These are phyloP conservation scores for Chloroclysta siterata DNA, from an alignment of 2,888 invertebrate species.

Conservation along the genomic window DNA sequence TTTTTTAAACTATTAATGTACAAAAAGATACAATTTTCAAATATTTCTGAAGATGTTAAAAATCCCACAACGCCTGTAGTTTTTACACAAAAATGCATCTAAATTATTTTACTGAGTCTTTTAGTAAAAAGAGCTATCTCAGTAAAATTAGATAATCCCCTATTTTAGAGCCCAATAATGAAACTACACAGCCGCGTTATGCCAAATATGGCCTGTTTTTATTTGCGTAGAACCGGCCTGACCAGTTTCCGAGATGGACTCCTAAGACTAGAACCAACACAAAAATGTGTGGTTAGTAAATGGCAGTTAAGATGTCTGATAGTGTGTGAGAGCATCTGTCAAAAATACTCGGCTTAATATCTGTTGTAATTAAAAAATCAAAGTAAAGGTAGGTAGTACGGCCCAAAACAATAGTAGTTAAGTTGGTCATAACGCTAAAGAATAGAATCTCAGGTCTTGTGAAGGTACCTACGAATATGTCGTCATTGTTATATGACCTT, in stretches of 20 bases:
- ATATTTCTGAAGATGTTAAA: too few species aligned
- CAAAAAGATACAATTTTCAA: too few species aligned
- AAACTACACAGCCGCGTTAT: not conserved
- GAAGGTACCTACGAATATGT: constrained; percentile 6
- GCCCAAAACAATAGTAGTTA: too few species aligned
- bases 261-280: not conserved
- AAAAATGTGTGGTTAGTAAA: not conserved
- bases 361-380: too few species aligned
- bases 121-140: not conserved
- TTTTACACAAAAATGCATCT: too few species aligned
- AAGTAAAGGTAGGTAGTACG: too few species aligned
- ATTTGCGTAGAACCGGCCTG: constrained; percentile 32
- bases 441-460: constrained; percentile 6
- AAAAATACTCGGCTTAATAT: not conserved
- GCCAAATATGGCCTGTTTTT: constrained; percentile 26
- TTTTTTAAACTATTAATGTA: too few species aligned
- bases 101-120: not conserved
- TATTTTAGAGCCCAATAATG: constrained; percentile 14
- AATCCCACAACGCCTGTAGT: too few species aligned
- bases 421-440: too few species aligned
- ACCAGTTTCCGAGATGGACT: constrained; percentile 33
- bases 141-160: constrained; percentile 10
- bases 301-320: not conserved
- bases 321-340: not conserved
- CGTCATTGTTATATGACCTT: constrained; percentile 17